Evolutionary conservation across 2,113 vertebrate species (phyloP).

Genomic region (Fukomys damarensis): DNA sequence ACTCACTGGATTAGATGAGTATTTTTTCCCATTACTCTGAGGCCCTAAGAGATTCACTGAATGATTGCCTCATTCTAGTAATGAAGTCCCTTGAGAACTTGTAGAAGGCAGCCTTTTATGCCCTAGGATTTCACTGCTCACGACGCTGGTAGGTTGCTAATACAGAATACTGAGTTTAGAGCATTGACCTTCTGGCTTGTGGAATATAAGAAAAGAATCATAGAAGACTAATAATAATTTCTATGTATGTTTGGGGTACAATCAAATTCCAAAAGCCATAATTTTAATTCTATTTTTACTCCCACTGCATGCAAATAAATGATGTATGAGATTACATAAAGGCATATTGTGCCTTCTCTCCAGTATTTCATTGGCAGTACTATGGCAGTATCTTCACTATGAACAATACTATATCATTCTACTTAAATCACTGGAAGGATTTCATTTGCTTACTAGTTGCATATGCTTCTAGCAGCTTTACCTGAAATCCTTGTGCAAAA

Average conservation of each 20-base stretch:
- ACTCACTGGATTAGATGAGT: slow-evolving; percentile 17
- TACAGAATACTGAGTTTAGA: slow-evolving; percentile 55
- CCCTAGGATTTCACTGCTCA: slow-evolving; percentile 50
- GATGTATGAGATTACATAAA: background rate
- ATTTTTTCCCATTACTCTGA: slow-evolving; percentile 45
- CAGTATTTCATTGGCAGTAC: background rate
- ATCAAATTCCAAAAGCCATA: background rate
- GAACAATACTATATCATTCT: background rate
- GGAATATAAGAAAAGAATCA: slow-evolving; percentile 25
- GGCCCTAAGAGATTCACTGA: slow-evolving; percentile 18
- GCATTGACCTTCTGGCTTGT: background rate
- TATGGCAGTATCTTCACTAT: background rate
- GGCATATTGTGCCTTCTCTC: background rate
- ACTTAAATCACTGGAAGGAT: background rate
- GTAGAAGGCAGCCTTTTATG: slow-evolving; percentile 58
- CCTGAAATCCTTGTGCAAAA: slow-evolving; percentile 13
- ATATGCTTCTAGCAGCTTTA: background rate
- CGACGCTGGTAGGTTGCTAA: slow-evolving; percentile 19
- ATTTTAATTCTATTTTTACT: slow-evolving; percentile 53
- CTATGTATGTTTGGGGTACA: background rate
- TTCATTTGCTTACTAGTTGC: background rate
- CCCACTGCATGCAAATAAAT: background rate
- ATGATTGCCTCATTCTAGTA: slow-evolving; percentile 70
- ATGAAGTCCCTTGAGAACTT: slow-evolving; percentile 63
- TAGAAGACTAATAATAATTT: background rate